phyloP scores from a whole-genome alignment of 2,797 vertebrate genomes.

The Atherinosoma microstoma region DNA sequence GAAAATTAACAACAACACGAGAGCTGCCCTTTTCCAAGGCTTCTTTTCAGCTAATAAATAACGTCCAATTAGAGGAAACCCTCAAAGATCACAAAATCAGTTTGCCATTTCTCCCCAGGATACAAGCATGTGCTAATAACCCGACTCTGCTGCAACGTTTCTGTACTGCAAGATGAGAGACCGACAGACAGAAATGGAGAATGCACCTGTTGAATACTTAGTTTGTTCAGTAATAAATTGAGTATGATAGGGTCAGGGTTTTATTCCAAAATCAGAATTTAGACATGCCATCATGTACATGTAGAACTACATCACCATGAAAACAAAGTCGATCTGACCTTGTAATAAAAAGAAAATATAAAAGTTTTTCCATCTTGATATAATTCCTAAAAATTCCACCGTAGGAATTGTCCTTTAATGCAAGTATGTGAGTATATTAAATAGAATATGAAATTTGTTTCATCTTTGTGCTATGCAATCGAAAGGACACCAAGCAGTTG shows the following conservation, averaged over 20 bases:
- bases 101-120: slow-evolving; percentile 70
- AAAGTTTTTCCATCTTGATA: not conserved
- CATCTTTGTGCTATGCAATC: not conserved
- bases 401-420: too few relatives aligned
- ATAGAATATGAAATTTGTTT: not conserved
- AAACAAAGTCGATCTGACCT: not conserved
- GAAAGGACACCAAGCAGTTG: not conserved
- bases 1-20: slow-evolving; percentile 63
- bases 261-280: too few relatives aligned
- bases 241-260: not conserved
- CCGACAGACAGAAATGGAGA: not conserved
- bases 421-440: too few relatives aligned
- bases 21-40: slow-evolving; percentile 72
- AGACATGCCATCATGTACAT: not conserved
- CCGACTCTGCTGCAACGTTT: slow-evolving; percentile 36
- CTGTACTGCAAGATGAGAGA: slow-evolving; percentile 13
- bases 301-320: not conserved
- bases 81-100: slow-evolving; percentile 74
- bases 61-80: slow-evolving; percentile 76
- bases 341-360: not conserved
- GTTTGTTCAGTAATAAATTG: not conserved
- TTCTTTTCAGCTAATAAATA: slow-evolving; percentile 72
- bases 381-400: not conserved
- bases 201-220: slow-evolving; percentile 18
- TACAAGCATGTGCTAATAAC: slow-evolving; percentile 68